These are phyloP conservation scores for Heliconius charithonia DNA, from an alignment of 2,888 invertebrate genomes.

Conservation along the genomic window DNA sequence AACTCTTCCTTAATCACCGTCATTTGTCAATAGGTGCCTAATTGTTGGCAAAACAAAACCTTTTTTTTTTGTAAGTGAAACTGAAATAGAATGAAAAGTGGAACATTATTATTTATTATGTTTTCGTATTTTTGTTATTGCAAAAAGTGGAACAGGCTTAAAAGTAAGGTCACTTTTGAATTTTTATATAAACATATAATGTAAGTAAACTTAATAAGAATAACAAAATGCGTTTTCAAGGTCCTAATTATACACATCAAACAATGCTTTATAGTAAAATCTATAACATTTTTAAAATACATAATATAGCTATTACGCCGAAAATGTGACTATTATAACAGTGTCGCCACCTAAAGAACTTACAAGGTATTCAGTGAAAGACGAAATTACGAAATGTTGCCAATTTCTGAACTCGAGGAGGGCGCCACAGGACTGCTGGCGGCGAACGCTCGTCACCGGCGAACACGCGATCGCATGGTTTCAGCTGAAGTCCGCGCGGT, in stretches of 20 bases:
- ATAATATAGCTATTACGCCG: neutral
- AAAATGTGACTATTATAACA: slow-evolving; percentile 46
- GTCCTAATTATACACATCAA: slow-evolving; percentile 4
- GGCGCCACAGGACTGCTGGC: slow-evolving; percentile 66
- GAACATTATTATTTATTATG: slow-evolving; percentile 29
- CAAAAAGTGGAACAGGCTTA: slow-evolving; percentile 1
- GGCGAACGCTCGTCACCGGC: slow-evolving; percentile 65
- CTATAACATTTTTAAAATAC: neutral
- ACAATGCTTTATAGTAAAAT: neutral
- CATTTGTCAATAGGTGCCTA: slow-evolving; percentile 24
- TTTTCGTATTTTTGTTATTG: slow-evolving; percentile 18
- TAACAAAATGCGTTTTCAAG: neutral
- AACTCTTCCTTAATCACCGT: slow-evolving; percentile 14
- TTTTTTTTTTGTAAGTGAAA: slow-evolving; percentile 11
- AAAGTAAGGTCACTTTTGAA: slow-evolving; percentile 7
- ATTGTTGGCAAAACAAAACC: slow-evolving; percentile 27
- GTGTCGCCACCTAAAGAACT: slow-evolving; percentile 49
- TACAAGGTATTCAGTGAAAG: slow-evolving; percentile 31
- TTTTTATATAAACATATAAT: neutral
- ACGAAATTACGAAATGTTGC: slow-evolving; percentile 62
- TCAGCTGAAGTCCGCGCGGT: slow-evolving; percentile 78
- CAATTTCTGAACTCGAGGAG: slow-evolving; percentile 75
- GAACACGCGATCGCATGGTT: slow-evolving; percentile 73
- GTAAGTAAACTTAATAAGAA: neutral
- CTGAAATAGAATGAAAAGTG: slow-evolving; percentile 24